Percentiles rank a stretch among this genome's conserved stretches.
Conservation (phyloP, 2,888 invertebrate species). For the Heliconius sara region DNA sequence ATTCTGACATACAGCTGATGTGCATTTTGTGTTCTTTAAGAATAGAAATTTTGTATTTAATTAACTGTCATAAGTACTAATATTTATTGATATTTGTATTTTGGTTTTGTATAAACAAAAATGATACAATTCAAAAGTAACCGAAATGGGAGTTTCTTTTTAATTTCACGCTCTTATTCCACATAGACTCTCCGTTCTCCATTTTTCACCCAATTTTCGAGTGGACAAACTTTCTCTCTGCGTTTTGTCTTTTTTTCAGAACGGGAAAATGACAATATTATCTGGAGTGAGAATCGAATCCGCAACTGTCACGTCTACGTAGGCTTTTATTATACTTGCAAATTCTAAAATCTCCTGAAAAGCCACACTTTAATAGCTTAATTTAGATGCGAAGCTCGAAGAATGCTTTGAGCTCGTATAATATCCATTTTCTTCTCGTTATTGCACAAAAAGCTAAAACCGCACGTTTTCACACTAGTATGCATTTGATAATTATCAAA, state of each 20-base stretch:
- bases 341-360: neutral
- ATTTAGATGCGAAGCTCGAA: conserved; percentile 9
- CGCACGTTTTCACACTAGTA: conserved; percentile 18
- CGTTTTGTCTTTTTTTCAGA: neutral
- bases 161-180: no score
- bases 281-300: neutral
- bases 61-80: no score
- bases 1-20: conserved; percentile 88
- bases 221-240: no score
- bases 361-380: neutral
- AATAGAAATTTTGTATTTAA: conserved; percentile 33
- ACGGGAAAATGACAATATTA: neutral
- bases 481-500: conserved; percentile 15
- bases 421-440: conserved; percentile 25
- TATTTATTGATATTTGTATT: no score
- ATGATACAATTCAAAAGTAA: no score
- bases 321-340: neutral
- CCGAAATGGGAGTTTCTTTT: no score
- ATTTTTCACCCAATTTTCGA: no score
- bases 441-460: conserved; percentile 23
- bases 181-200: no score
- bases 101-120: no score
- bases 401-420: conserved; percentile 31
- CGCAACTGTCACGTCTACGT: neutral
- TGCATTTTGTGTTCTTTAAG: conserved; percentile 86